A percentile compares a stretch with the other conserved stretches of the same genome.
These are phyloP conservation scores for Caenorhabditis plicata DNA, from an alignment of 2,888 invertebrate species.

Conservation along the genomic window DNA sequence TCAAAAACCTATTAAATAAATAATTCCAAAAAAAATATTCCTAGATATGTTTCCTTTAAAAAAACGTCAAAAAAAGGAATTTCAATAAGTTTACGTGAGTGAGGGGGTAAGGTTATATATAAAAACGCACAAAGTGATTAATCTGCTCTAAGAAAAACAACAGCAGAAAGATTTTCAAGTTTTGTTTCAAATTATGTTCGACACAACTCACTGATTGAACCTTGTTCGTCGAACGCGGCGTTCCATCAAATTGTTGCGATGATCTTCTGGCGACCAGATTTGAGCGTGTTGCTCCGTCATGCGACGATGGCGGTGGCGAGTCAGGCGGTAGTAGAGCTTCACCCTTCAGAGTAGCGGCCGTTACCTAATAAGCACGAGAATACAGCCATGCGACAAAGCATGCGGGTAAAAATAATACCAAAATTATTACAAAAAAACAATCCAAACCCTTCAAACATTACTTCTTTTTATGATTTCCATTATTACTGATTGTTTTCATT, in stretches of 20 bases:
- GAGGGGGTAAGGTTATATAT: not conserved
- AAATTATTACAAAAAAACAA: no score
- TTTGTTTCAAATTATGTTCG: no score
- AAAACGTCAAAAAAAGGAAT: no score
- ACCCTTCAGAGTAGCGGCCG: constrained; percentile 51
- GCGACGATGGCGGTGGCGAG: constrained; percentile 12
- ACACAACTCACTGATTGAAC: constrained; percentile 39
- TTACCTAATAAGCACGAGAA: constrained; percentile 41
- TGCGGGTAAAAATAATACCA: no score
- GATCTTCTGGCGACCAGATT: constrained; percentile 15
- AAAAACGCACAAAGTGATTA: not conserved
- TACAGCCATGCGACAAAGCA: constrained; percentile 38
- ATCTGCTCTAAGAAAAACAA: not conserved
- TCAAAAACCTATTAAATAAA: no score
- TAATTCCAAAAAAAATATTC: no score
- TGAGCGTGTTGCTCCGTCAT: constrained; percentile 1
- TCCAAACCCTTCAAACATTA: no score
- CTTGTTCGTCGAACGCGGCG: constrained; percentile 13
- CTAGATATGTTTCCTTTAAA: no score
- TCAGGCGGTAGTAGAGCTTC: constrained; percentile 44
- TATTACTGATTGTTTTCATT: no score
- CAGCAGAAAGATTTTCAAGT: constrained; percentile 3
- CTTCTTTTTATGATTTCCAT: no score
- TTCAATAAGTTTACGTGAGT: no score
- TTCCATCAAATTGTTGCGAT: no score